Conservation (phyloP, 2,888 invertebrate species). For the Drosophila fungiperda region DNA sequence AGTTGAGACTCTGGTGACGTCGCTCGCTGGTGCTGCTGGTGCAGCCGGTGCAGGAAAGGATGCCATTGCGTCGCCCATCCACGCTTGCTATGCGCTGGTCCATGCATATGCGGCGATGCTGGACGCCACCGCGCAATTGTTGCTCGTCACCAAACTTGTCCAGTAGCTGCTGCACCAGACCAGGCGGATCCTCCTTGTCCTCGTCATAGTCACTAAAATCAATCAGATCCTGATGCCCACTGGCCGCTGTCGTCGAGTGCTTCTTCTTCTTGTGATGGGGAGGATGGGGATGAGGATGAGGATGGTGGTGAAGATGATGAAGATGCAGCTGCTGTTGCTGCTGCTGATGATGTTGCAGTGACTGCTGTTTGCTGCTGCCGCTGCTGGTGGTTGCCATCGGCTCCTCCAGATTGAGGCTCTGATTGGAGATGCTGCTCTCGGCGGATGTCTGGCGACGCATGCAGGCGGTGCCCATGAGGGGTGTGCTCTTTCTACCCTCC, state of each 20-base stretch:
- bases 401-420: conserved; percentile 84
- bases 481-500: conserved; percentile 70
- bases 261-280: conserved; percentile 68
- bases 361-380: conserved; percentile 16
- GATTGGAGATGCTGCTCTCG: conserved; percentile 85
- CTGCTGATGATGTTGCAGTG: conserved; percentile 39
- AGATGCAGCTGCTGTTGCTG: conserved; percentile 32
- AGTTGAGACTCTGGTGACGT: conserved; percentile 84
- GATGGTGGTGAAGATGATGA: conserved; percentile 55
- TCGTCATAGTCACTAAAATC: conserved; percentile 84
- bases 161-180: conserved; percentile 67
- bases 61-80: conserved; percentile 85
- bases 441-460: conserved; percentile 85
- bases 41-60: conserved; percentile 73
- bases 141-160: conserved; percentile 72
- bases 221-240: conserved; percentile 80
- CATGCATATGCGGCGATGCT: conserved; percentile 82
- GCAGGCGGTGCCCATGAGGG: conserved; percentile 77
- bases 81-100: conserved; percentile 83
- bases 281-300: conserved; percentile 16
- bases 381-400: conserved; percentile 38
- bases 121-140: conserved; percentile 60
- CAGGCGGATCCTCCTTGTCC: conserved; percentile 71
- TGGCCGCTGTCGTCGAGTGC: conserved; percentile 2
- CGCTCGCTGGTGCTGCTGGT: conserved; percentile 44